A percentile compares a stretch with the other conserved stretches of the same genome.
Conservation (phyloP, 1,140 invertebrate genomes). For the Aplysia californica region DNA sequence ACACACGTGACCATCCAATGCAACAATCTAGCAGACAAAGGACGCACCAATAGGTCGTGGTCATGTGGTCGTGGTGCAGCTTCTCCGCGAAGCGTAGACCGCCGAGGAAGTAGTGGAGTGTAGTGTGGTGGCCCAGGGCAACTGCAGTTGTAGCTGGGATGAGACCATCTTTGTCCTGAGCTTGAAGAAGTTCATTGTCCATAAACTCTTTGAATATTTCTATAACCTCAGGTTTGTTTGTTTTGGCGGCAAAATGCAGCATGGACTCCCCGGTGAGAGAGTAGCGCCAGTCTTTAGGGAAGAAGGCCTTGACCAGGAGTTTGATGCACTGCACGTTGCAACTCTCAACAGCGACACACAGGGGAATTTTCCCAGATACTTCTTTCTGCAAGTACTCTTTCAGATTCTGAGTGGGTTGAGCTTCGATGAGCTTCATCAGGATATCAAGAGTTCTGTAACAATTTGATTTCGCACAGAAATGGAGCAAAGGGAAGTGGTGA, state of each 20-base stretch:
- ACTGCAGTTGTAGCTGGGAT: slow-evolving; percentile 22
- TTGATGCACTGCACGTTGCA: not conserved
- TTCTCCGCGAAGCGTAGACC: slow-evolving; percentile 19
- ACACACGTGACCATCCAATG: slow-evolving; percentile 21
- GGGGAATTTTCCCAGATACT: not conserved
- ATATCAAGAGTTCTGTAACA: not conserved
- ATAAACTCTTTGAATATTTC: not conserved
- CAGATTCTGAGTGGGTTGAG: not conserved
- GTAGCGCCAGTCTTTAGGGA: not conserved
- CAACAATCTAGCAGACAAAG: slow-evolving; percentile 21
- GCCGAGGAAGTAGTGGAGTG: not conserved
- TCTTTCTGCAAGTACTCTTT: not conserved
- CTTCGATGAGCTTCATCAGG: not conserved
- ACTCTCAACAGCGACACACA: slow-evolving; percentile 1
- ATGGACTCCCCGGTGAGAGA: slow-evolving; percentile 7
- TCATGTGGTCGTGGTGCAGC: slow-evolving; percentile 5
- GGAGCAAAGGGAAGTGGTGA: not conserved
- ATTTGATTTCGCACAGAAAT: slow-evolving; percentile 4
- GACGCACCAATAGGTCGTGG: slow-evolving; percentile 10
- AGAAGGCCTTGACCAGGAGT: not conserved
- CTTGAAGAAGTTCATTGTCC: not conserved
- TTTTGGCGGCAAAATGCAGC: slow-evolving; percentile 13
- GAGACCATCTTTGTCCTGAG: slow-evolving; percentile 18
- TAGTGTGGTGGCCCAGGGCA: slow-evolving; percentile 12
- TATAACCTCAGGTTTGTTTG: not conserved